phyloP scores from a whole-genome alignment of 2,797 vertebrate genomes.

The Tarsius wallacei region DNA sequence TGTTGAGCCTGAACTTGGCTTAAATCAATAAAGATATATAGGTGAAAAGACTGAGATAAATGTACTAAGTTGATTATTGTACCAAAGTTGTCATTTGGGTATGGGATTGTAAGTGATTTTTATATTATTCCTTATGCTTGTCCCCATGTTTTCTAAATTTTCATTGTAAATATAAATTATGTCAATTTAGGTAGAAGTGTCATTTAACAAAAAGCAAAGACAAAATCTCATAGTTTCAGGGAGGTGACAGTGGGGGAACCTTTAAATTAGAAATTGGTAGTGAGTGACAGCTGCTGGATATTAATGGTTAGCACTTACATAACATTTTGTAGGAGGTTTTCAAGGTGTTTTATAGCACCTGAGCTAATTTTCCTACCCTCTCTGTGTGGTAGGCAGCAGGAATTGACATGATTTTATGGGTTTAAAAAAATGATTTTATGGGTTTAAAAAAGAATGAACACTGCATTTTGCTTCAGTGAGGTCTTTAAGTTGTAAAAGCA shows the following conservation, averaged over 20 bases:
- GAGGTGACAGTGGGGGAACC: not conserved
- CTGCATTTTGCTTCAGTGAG: not conserved
- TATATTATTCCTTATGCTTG: slow-evolving; percentile 32
- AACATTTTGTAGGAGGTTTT: slow-evolving; percentile 41
- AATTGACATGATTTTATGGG: slow-evolving; percentile 42
- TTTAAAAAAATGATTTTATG: slow-evolving; percentile 38
- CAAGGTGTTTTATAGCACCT: not conserved
- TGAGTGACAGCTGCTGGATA: not conserved
- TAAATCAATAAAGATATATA: not conserved
- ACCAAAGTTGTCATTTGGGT: not conserved
- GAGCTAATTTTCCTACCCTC: slow-evolving; percentile 44
- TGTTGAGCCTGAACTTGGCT: not conserved
- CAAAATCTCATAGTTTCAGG: not conserved
- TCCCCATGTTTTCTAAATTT: slow-evolving; percentile 30
- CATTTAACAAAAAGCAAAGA: slow-evolving; percentile 38
- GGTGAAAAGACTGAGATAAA: not conserved
- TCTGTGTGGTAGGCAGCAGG: not conserved
- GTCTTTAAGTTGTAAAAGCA: not conserved
- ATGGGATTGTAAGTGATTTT: not conserved
- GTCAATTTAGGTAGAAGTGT: slow-evolving; percentile 9
- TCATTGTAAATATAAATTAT: not conserved
- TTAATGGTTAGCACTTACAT: slow-evolving; percentile 45
- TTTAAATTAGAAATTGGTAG: slow-evolving; percentile 23
- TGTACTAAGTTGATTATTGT: not conserved
- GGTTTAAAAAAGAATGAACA: not conserved